Evolutionary conservation across 1,140 invertebrate species (phyloP), one percentile per base, ranked within the genome.

Genomic region (Drosophila sp.): DNA sequence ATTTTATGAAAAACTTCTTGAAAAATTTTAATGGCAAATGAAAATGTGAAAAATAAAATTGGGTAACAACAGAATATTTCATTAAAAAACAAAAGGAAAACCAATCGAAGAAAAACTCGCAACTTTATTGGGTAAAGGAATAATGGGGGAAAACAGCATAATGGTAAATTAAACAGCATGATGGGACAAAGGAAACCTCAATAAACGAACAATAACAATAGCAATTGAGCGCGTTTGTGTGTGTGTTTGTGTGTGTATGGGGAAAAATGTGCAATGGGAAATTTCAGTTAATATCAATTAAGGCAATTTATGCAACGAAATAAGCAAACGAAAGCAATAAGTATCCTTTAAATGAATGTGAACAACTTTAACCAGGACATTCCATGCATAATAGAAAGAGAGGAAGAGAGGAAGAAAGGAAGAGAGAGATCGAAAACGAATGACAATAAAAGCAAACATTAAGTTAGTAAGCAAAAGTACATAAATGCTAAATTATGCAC

Each of bases 361-460:
- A 7, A 25, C 5, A 47, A 50, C 17, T 50, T 50, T 50, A 50
- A 47, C 41, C 57, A 66, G 33, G 40, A 40, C 44, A 58, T 7
- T 25, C 17, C 64, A 69, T 65, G 55, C 44, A 60, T 50, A 71
- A 61, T 73, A 44, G 66, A 17, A 0, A 17, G 17, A 17, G 17
- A 17, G 0, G 17, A 0, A 17, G 17, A 17, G 17, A 17, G 17
- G 17, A 17, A 0, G 17, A 17, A 17, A 17, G 17, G 17, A 17
- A 17, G 17, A 17, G 17, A 17, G 17, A 72, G 74, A 78, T 70
- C 41, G 57, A 77, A 55, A 70, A 40, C 72, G 58, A 66, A 65
- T 54, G 58, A 11, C 72, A 71, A 80, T 87, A 89, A 83, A 84
- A 79, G 72, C 89, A 80, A 87, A 73, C 70, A 76, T 89, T 65